A percentile compares a stretch with the other conserved stretches of the same genome.
Conservation (phyloP, 2,797 vertebrate species). For the Darevskia mixta region DNA sequence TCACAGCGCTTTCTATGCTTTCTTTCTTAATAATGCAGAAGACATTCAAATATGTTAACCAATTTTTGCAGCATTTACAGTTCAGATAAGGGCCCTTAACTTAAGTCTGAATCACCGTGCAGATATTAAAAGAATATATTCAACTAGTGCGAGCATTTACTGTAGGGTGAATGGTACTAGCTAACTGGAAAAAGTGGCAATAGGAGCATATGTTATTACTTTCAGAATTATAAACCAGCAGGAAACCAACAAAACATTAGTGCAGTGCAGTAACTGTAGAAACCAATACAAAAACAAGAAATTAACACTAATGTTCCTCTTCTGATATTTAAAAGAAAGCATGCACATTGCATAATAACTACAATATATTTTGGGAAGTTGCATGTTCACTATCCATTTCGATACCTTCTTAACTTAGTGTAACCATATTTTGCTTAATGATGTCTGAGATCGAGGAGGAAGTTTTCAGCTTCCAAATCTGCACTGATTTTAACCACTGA, state of each 20-base stretch:
- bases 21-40: not conserved
- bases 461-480: no score
- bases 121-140: not conserved
- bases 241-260: not conserved
- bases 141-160: not conserved
- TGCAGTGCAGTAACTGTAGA: not conserved
- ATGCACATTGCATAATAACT: not conserved
- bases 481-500: no score
- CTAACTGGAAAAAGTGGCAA: not conserved
- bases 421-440: no score
- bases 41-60: not conserved
- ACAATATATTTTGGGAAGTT: not conserved
- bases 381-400: not conserved
- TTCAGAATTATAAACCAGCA: not conserved
- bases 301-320: not conserved
- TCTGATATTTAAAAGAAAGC: not conserved
- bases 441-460: no score
- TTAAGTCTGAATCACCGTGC: not conserved
- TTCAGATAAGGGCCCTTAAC: not conserved
- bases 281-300: not conserved
- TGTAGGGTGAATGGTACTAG: not conserved
- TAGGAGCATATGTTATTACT: not conserved
- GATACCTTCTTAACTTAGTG: no score
- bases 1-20: not conserved
- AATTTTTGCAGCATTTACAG: not conserved